Base-by-base conservation (phyloP, 35 echinoderm and acorn worm genomes). In the Amphiura filiformis region DNA sequence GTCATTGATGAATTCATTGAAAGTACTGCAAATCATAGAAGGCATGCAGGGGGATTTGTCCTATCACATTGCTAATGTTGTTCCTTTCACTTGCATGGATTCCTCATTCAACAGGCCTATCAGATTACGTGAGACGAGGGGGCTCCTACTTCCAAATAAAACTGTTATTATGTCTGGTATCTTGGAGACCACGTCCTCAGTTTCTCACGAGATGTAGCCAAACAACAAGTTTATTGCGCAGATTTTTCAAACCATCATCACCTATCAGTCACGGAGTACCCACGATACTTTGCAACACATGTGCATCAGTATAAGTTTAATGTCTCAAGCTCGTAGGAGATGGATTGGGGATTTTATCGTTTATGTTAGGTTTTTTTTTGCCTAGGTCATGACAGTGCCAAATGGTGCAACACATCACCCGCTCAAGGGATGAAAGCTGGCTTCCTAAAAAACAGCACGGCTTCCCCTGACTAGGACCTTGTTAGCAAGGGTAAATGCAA, bases 381-480 rank as follows among this genome's bases (percentile, higher is more conserved):
- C 61, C 61, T 70, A 70, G 17, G 28, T 70, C 61, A 70, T 70
- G 61, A 23, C 61, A 70, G 61, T 30, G 15, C 61, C 61, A 70
- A 70, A 70, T 70, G 61, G 61, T 23, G 28, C 61, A 30, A 23
- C 61, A 11, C 61, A 70, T 70, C 61, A n/a, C 61, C 61, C 61
- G 2, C 61, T 70, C 61, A 26, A 30, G 17, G 28, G 61, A 70
- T 70, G 61, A 70, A 70, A 70, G 61, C 61, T 70, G 61, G 61
- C 28, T 70, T 70, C 61, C 61, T 70, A 70, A n/a, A n/a, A n/a
- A 70, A n/a, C 28, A n/a, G 61, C 61, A 30, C 61, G 61, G 61
- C 61, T 70, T 70, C 61, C 61, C 28, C 61, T 70, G 61, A 70
- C 61, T 70, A 70, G 61, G 26, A 70, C 61, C 61, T 70, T 30